phyloP scores from a whole-genome alignment of 37 sponge, comb jelly and placozoan genomes.

The Diacarnus erythraeanus region DNA sequence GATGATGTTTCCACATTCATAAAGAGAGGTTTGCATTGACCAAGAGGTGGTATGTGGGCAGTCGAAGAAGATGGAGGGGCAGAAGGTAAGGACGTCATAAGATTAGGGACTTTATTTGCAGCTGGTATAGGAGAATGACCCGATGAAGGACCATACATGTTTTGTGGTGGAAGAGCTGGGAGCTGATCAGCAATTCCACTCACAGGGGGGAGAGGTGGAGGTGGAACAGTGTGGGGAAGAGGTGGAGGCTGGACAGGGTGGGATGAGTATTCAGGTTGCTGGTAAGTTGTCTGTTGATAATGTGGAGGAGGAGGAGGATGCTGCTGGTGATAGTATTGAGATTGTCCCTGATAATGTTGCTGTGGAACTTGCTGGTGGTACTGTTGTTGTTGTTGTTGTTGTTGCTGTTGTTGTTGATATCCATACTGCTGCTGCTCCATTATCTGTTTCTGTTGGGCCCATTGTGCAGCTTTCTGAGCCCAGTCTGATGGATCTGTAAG shows the following conservation, averaged over 20 bases:
- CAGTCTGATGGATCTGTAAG: constrained; percentile 52
- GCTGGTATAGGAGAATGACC: not conserved
- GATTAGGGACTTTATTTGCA: not conserved
- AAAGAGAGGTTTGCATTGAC: no score
- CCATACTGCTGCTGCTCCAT: constrained; percentile 36
- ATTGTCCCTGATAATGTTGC: not conserved
- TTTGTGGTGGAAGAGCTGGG: not conserved
- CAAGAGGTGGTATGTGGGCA: not conserved
- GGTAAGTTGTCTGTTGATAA: not conserved
- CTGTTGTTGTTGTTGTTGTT: constrained; percentile 1
- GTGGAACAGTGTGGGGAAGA: not conserved
- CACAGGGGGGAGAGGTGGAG: no score
- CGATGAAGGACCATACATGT: not conserved
- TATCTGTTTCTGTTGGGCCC: constrained; percentile 59
- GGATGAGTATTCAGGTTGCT: not conserved
- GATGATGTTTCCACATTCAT: no score
- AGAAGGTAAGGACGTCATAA: not conserved
- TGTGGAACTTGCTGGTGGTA: no score
- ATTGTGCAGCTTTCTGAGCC: constrained; percentile 65
- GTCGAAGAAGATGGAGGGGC: not conserved
- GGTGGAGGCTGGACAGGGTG: not conserved
- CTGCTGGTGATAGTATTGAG: constrained; percentile 6
- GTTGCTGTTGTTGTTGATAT: constrained; percentile 54
- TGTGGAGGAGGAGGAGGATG: constrained; percentile 12
- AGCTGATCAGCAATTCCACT: no score